Evolutionary conservation across 2,113 vertebrate species (phyloP).

Genomic region (Trogon surrucura): DNA sequence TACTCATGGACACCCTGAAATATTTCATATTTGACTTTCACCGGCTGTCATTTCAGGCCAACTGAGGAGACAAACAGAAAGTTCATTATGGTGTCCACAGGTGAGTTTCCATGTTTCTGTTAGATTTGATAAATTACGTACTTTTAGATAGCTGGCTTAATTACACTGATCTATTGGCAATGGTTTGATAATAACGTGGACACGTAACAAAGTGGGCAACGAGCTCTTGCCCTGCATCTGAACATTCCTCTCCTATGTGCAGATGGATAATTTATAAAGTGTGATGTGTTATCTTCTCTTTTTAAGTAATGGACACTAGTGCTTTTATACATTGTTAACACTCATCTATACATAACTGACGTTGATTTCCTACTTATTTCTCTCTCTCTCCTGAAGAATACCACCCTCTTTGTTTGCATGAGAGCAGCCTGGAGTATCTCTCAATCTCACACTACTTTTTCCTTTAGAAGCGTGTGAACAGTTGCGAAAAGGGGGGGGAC

Average conservation of each 20-base stretch:
- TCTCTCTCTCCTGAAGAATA: background rate
- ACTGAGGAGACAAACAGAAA: background rate
- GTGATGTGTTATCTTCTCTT: constrained; percentile 9
- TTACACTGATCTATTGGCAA: constrained; percentile 68
- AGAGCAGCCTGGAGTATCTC: background rate
- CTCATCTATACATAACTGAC: constrained; percentile 5
- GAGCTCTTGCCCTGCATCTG: background rate
- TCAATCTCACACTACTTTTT: background rate
- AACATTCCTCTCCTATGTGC: background rate
- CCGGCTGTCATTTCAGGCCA: background rate
- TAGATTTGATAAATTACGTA: constrained; percentile 33
- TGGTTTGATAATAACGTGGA: constrained; percentile 42
- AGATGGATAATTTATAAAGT: constrained; percentile 25
- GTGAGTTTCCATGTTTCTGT: constrained; percentile 3
- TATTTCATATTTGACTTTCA: background rate
- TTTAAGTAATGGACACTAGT: background rate
- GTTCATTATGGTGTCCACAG: constrained; percentile 28
- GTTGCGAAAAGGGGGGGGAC: background rate
- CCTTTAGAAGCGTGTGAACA: background rate
- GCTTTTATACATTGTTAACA: background rate
- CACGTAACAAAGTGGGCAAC: background rate
- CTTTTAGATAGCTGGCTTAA: constrained; percentile 63
- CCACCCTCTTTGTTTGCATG: background rate
- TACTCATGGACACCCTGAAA: background rate
- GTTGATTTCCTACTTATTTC: constrained; percentile 11